Conservation (phyloP, 1,140 invertebrate genomes). For the Paraescarpia echinospica region DNA sequence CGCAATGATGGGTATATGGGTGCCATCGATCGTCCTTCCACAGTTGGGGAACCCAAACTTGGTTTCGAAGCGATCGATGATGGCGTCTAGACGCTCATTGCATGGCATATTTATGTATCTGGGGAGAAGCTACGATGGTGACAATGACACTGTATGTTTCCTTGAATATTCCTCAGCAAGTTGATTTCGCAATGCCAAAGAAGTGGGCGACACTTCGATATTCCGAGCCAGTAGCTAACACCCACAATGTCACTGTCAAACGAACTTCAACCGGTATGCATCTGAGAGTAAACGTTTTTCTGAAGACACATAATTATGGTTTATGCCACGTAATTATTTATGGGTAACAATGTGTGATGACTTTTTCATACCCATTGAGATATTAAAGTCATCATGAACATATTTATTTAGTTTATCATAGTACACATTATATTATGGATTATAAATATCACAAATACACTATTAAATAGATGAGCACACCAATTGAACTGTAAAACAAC, state of each 20-base stretch:
- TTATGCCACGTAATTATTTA: too few species aligned
- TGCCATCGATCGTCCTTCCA: neutral
- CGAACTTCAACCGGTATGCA: neutral
- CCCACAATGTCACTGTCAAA: neutral
- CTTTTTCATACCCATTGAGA: too few species aligned
- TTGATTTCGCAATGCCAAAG: neutral
- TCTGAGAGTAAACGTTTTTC: too few species aligned
- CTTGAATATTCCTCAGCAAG: neutral
- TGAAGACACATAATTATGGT: too few species aligned
- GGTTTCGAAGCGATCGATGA: neutral
- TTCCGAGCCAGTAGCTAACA: neutral
- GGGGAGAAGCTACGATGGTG: neutral
- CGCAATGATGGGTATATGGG: neutral
- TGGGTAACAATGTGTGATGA: too few species aligned
- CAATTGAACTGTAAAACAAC: too few species aligned
- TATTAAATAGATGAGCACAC: too few species aligned
- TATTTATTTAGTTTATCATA: too few species aligned
- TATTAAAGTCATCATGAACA: too few species aligned
- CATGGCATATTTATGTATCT: neutral
- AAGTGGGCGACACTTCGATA: neutral
- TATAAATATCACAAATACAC: too few species aligned
- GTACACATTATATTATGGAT: too few species aligned
- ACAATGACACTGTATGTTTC: neutral
- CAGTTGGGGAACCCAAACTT: neutral
- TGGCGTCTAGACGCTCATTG: neutral